Evolutionary conservation across 35 echinoderm and acorn worm genomes (phyloP).

Genomic region (Ophioderma brevispina): DNA sequence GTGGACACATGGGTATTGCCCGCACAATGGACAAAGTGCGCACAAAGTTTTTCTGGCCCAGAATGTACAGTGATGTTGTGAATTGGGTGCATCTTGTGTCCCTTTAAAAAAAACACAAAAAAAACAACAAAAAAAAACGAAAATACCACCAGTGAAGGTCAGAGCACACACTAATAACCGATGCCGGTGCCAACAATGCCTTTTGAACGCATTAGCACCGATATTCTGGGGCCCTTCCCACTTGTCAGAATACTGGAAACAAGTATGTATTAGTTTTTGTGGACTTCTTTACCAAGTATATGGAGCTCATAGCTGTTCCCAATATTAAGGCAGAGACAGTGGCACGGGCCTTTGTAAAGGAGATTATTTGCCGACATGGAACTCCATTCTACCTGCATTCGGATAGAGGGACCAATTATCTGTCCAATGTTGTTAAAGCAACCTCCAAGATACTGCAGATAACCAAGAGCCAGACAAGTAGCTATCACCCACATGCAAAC

Average conservation of each 20-base stretch:
- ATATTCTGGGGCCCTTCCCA: neutral
- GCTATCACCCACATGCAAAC: constrained; percentile 48
- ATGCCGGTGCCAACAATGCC: too few relatives aligned
- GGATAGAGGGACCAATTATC: constrained; percentile 27
- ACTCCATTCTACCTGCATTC: constrained; percentile 31
- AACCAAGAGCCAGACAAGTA: constrained; percentile 33
- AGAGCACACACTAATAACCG: too few relatives aligned
- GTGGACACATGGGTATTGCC: too few relatives aligned
- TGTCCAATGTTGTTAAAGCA: constrained; percentile 31
- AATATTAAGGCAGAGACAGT: constrained; percentile 21
- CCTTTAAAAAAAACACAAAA: too few relatives aligned
- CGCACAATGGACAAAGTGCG: too few relatives aligned
- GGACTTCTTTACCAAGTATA: constrained; percentile 46
- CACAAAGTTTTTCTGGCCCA: too few relatives aligned
- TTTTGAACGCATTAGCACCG: too few relatives aligned
- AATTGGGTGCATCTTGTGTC: too few relatives aligned
- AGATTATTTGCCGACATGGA: constrained; percentile 45
- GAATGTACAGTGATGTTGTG: too few relatives aligned
- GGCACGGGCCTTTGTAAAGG: constrained; percentile 10
- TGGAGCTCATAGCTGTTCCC: constrained; percentile 23
- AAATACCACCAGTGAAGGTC: too few relatives aligned
- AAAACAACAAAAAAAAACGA: too few relatives aligned
- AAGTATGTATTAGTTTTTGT: too few relatives aligned
- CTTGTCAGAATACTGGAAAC: neutral
- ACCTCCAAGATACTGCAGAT: neutral